Percentiles rank a stretch among this genome's conserved stretches.
These are phyloP conservation scores for Rhinophrynus dorsalis DNA, from an alignment of 2,797 vertebrate genomes.

Conservation along the genomic window DNA sequence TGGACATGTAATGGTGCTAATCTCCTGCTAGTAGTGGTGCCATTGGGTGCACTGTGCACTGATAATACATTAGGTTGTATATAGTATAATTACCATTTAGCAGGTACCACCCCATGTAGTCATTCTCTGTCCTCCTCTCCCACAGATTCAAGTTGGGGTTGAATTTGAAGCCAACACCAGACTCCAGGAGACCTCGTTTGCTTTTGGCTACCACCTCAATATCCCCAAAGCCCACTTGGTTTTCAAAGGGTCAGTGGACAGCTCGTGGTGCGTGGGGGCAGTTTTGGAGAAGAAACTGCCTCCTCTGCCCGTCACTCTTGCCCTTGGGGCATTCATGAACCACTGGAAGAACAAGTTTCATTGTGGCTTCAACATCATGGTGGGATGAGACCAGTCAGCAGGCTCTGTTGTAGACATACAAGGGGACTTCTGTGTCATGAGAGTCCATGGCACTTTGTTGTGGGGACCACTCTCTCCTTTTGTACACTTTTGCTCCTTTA, in stretches of 20 bases:
- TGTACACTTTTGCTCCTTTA: no score
- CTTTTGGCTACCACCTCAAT: conserved; percentile 91
- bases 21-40: no score
- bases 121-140: not conserved
- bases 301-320: conserved; percentile 88
- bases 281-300: conserved; percentile 90
- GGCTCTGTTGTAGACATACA: not conserved
- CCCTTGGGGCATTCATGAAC: conserved; percentile 92
- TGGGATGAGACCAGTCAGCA: conserved; percentile 61
- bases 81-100: no score
- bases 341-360: conserved; percentile 91
- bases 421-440: not conserved
- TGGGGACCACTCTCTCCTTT: no score
- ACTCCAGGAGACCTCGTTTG: conserved; percentile 91
- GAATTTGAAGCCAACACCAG: conserved; percentile 95
- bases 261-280: conserved; percentile 90
- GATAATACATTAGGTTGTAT: no score
- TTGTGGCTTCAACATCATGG: conserved; percentile 73
- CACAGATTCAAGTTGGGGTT: conserved; percentile 90
- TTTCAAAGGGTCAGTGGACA: conserved; percentile 92
- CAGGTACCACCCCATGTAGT: no score
- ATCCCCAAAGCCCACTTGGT: conserved; percentile 88
- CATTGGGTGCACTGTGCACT: no score
- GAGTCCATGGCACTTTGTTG: no score
- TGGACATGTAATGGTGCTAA: no score